Evolutionary conservation across 2,888 invertebrate species (phyloP).

Genomic region (Plagodis dolabraria): DNA sequence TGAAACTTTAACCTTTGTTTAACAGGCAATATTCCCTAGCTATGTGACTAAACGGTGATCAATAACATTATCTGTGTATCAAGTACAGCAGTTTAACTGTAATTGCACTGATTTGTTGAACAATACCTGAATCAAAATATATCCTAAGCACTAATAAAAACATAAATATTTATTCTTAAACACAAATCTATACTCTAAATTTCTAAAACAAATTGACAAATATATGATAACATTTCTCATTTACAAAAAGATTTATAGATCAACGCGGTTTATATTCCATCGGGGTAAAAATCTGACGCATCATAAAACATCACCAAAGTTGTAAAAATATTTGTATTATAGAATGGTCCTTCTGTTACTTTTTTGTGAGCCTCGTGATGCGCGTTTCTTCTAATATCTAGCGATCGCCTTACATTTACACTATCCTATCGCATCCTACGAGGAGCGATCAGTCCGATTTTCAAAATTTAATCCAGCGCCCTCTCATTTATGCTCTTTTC

Average conservation of each 20-base stretch:
- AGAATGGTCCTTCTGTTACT: slow-evolving; percentile 77
- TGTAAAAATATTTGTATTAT: slow-evolving; percentile 79
- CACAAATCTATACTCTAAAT: slow-evolving; percentile 43
- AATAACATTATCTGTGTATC: slow-evolving; percentile 35
- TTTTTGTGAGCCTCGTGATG: slow-evolving; percentile 68
- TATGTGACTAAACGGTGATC: slow-evolving; percentile 31
- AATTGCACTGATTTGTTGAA: slow-evolving; percentile 45
- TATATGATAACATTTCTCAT: slow-evolving; percentile 61
- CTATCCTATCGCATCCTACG: slow-evolving; percentile 31
- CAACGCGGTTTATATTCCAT: slow-evolving; percentile 56
- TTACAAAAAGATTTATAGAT: slow-evolving; percentile 66
- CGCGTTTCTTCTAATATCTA: slow-evolving; percentile 62
- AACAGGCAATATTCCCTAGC: slow-evolving; percentile 6
- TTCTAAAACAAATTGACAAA: slow-evolving; percentile 78
- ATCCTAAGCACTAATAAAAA: slow-evolving; percentile 46
- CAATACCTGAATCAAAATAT: slow-evolving; percentile 43
- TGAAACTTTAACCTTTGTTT: no score
- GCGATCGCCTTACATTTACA: slow-evolving; percentile 52
- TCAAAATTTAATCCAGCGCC: slow-evolving; percentile 9
- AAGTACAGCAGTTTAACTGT: slow-evolving; percentile 49
- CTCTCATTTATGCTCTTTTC: slow-evolving; percentile 38
- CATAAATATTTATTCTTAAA: slow-evolving; percentile 62
- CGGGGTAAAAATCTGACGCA: slow-evolving; percentile 62
- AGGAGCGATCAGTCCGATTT: slow-evolving; percentile 43
- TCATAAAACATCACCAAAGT: slow-evolving; percentile 55